Base-by-base conservation (phyloP, 2,888 invertebrate species). In the Netelia melanura region DNA sequence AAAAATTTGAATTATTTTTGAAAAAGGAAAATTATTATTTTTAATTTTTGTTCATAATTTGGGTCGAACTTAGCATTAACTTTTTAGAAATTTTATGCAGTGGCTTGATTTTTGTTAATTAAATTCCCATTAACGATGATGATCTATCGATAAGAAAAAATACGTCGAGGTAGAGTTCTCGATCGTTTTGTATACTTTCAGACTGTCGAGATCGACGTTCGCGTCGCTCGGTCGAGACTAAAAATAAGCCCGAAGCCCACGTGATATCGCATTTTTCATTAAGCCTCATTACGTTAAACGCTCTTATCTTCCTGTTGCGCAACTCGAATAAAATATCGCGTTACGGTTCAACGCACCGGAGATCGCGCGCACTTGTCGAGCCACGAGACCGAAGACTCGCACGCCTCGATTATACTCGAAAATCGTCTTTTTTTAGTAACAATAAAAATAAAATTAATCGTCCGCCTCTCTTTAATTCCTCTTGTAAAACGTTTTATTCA, bases 221-320 rank as follows among this genome's bases (percentile, higher is more conserved):
- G 5, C 30, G 30, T 30, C 30, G 30, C 30, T 30, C 30, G 30
- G 30, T 30, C 5, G 30, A 2, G 30, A 30, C 30, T 30, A 30
- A 30, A 30, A 30, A 30, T 30, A 30, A 30, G 30, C 30, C 30
- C 30, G 30, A 5, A 3, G 30, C 3, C 30, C 30, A 30, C 30
- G 30, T 30, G 30, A 23, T 21, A 90, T 90, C 85, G 89, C 89
- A 87, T 87, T 88, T 87, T 89, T 86, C 87, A 89, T 90, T 90
- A 90, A 89, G 89, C 87, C 87, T 89, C 89, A 90, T 90, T 90
- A 90, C 88, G 90, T 90, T 89, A 88, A 90, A 88, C 87, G 89
- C 88, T 88, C 86, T 65, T 62, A 88, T 82, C 88, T 90, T 90
- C 90, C 89, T 89, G 89, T 89, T 90, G 89, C 89, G 86, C 87